Base-by-base conservation (phyloP, 2,113 vertebrate genomes). In the Trachemys scripta region DNA sequence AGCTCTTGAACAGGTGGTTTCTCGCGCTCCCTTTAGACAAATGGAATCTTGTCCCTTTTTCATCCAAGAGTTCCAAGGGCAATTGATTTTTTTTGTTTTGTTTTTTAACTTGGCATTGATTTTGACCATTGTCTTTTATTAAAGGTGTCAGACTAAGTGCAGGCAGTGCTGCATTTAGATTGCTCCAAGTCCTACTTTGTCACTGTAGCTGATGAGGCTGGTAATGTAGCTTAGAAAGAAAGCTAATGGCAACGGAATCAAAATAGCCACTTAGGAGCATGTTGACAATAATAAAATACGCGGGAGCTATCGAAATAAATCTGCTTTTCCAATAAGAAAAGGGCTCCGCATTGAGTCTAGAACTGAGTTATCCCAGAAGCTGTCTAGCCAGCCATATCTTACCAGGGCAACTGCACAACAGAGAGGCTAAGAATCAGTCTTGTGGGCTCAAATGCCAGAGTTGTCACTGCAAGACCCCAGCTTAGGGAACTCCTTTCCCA, bases 61-160 rank as follows among this genome's bases (percentile, higher is more conserved):
- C 81, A 29, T 53, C 42, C 12, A 17, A 51, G 42, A 49, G 10
- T 82, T 82, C 13, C 24, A 57, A 82, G 81, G 81, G 5, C 35
- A 16, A 24, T 4, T 0, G 0, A 1, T 47, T 13, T 47, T 79
- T 79, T 53, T 9, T 57, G 16, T 49, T 49, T 49, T 51, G 51
- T 45, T 31, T 62, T 62, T 62, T 6, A 62, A 1, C 57, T 35
- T 80, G 62, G 0, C 16, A 22, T 38, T 72, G 35, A 38, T 38
- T 72, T 62, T 62, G 57, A 62, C 35, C n/a, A 92, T 80, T 27
- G 13, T 12, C 20, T 75, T 56, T 57, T 24, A 59, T 85, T 45
- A 20, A 9, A 83, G 85, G 35, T 92, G 62, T 78, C 72, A 49
- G 57, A 56, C 14, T 24, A 76, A 65, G 62, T 53, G 42, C 8